Conservation (phyloP, 2,888 invertebrate genomes). For the Amiota minor region DNA sequence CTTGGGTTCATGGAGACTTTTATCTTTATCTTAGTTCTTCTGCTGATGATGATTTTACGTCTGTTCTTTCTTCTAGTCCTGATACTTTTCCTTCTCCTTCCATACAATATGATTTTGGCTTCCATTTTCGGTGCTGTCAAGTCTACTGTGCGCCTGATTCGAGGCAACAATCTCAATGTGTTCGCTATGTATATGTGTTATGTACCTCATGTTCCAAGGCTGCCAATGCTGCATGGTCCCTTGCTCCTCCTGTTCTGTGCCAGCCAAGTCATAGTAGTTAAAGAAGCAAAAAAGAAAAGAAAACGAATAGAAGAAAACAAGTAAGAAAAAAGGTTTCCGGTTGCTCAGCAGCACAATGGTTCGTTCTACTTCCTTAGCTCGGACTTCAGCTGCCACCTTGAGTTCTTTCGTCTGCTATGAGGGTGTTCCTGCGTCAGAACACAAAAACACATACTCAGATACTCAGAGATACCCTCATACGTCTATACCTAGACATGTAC, state of each 20-base stretch:
- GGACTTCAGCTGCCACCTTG: constrained; percentile 32
- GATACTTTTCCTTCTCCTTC: constrained; percentile 34
- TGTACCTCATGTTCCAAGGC: constrained; percentile 23
- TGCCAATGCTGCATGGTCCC: constrained; percentile 44
- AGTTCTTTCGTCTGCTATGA: constrained; percentile 17
- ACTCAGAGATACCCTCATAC: constrained; percentile 13
- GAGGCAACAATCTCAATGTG: constrained; percentile 41
- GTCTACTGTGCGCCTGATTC: constrained; percentile 47
- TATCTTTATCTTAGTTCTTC: constrained; percentile 31
- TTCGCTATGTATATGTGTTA: neutral
- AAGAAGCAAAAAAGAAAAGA: constrained; percentile 1
- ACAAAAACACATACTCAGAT: constrained; percentile 11
- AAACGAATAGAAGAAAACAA: constrained; percentile 28
- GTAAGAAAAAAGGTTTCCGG: constrained; percentile 63
- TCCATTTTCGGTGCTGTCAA: constrained; percentile 28
- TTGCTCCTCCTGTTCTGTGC: constrained; percentile 36
- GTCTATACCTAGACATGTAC: neutral
- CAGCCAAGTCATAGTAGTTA: constrained; percentile 35
- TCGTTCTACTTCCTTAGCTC: constrained; percentile 58
- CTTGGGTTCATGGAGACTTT: constrained; percentile 19
- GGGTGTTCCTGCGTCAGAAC: neutral
- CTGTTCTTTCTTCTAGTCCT: constrained; percentile 52
- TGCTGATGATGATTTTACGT: constrained; percentile 27
- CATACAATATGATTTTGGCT: constrained; percentile 17
- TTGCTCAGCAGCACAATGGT: constrained; percentile 52